Evolutionary conservation across 2,888 invertebrate species (phyloP), one percentile per base, ranked within the genome.

Genomic region (Nemapogon koenigi): DNA sequence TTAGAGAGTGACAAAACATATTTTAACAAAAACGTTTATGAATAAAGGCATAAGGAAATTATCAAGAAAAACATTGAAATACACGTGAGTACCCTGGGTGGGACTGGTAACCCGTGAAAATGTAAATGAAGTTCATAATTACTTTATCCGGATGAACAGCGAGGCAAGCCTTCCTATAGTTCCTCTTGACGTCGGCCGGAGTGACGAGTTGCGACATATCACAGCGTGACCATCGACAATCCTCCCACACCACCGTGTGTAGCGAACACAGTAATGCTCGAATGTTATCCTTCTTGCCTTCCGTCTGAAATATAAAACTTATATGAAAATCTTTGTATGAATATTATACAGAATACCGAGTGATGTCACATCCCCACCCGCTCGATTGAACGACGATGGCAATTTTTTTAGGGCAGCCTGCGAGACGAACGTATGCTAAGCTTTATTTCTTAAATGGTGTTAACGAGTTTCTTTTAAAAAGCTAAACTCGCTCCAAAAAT

Each of bases 81-180:
- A n/a, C n/a, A n/a, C n/a, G n/a, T n/a, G n/a, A n/a, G n/a, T 22
- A 10, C 22, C 22, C 6, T 22, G 22, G 22, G 22, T 22, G 22
- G 22, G 10, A 7, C 6, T 7, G 6, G 4, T 28, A 28, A n/a
- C 11, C 4, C 4, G 28, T 7, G 11, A 7, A 28, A 28, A n/a
- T 4, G 3, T 29, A 29, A 3, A 26, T 26, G 13, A 8, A 22
- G 22, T 22, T 22, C 51, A 8, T 28, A 13, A 30, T 54, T 70
- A 97, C 97, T 87, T 99, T 99, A 65, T 99, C 99, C 0, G 99
- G 99, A 80, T 99, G 99, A 27, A 98, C 96, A 36, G 95, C 94
- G 28, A 99, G 83, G 49, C 98, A 97, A 4, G 99, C 99, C 64
- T 89, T 93, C 37, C 97, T 83, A 63, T 98, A 99, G 50, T 90